These are phyloP conservation scores for Labia minor DNA, from an alignment of 2,888 invertebrate species.

Conservation along the genomic window DNA sequence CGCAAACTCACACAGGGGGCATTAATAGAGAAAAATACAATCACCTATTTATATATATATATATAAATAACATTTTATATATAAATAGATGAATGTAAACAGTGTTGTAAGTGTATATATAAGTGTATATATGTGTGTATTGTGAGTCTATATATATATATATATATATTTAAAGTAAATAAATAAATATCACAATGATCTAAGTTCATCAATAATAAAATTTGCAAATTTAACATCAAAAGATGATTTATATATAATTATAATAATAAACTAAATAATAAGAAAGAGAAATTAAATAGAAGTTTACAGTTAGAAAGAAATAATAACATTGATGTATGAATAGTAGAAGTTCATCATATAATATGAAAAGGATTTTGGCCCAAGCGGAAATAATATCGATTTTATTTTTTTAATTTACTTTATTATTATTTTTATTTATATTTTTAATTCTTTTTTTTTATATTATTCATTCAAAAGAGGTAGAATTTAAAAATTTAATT, in stretches of 20 bases:
- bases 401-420: not conserved
- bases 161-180: not conserved
- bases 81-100: not conserved
- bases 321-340: slow-evolving; percentile 1
- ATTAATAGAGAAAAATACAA: not conserved
- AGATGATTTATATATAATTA: not conserved
- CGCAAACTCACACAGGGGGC: not conserved
- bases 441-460: not conserved
- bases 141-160: too few species aligned
- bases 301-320: too few species aligned
- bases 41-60: not conserved
- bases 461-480: too few species aligned
- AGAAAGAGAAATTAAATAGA: too few species aligned
- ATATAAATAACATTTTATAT: not conserved
- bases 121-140: too few species aligned
- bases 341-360: too few species aligned
- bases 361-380: slow-evolving; percentile 13
- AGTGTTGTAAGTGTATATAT: too few species aligned
- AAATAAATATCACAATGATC: not conserved
- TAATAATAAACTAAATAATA: not conserved
- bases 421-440: not conserved
- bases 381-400: not conserved
- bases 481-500: too few species aligned
- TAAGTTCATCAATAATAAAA: not conserved
- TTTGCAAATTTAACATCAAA: not conserved